Evolutionary conservation across 2,113 vertebrate species (phyloP), one percentile per base, ranked within the genome.

Genomic region (Urocitellus parryii): DNA sequence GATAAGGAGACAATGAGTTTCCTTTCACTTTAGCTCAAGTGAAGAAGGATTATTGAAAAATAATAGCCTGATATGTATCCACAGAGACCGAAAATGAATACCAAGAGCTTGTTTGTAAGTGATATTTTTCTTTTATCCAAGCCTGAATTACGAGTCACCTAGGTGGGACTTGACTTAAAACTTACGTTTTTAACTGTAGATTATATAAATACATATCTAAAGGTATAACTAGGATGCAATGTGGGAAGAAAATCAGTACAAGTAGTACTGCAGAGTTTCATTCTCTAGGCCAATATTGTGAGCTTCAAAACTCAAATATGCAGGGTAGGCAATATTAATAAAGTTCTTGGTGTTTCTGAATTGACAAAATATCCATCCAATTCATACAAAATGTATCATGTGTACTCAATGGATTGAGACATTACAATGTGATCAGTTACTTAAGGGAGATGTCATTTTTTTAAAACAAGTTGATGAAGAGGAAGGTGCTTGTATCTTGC

Each of bases 401-500:
- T 76, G 68, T 83, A 22, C 39, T 78, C 65, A 88, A 48, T 94
- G 42, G n/a, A 81, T 17, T 80, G 53, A 77, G 67, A 76, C 45
- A n/a, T 85, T 91, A 32, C 34, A 91, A 92, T 63, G 79, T 90
- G 56, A 91, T 68, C 72, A 87, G 65, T 85, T 94, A 79, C 67
- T 96, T 53, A 95, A 83, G 82, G 37, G 63, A 88, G 58, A 85
- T 58, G 58, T 63, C 79, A 53, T 96, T 95, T 96, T 95, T 56
- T 77, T 39, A 86, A 81, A n/a, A 89, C 77, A n/a, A 78, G 34
- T 56, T 5, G 0, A 48, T 93, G 37, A 37, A 88, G 34, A 77
- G 65, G 53, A 83, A 93, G 72, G 79, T 79, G 72, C 87, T 95
- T 87, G 29, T 91, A 87, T 96, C 80, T 90, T 58, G 58, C 94